Percentiles rank a stretch among this genome's conserved stretches.
Evolutionary conservation across 2,113 vertebrate genomes (phyloP).

Genomic region (Cephalopterus ornatus): DNA sequence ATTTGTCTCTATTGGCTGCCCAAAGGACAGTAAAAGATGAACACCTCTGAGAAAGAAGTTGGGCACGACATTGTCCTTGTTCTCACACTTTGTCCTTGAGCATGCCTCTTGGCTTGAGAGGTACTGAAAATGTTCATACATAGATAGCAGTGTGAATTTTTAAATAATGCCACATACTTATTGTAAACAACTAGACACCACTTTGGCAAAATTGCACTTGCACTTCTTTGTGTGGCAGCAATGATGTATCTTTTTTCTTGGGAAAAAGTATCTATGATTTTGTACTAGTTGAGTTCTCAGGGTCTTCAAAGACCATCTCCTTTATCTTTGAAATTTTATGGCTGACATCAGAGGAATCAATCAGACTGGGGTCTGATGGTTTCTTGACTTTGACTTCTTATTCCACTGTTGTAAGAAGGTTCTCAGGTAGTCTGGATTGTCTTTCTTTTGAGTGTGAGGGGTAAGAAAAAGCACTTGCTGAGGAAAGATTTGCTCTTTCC

Average conservation of each 20-base stretch:
- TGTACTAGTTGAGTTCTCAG: background rate
- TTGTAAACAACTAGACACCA: background rate
- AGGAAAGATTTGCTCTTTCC: background rate
- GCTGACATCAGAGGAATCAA: background rate
- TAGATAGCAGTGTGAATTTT: background rate
- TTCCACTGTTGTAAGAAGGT: background rate
- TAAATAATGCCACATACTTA: background rate
- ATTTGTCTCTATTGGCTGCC: background rate
- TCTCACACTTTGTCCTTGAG: background rate
- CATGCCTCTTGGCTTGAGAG: accelerated
- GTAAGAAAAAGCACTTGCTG: background rate
- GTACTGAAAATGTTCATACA: background rate
- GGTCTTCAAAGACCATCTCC: background rate
- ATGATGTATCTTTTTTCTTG: background rate
- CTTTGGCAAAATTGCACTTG: background rate
- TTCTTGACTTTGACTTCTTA: background rate
- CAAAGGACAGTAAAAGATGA: background rate
- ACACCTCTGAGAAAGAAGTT: background rate
- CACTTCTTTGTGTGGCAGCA: background rate
- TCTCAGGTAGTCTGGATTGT: background rate
- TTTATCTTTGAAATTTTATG: background rate
- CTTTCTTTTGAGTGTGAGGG: background rate
- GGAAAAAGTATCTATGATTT: background rate
- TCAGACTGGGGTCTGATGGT: background rate
- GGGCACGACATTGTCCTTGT: background rate